Base-by-base conservation (phyloP, 2,888 invertebrate genomes). In the Oscheius myriophilus region DNA sequence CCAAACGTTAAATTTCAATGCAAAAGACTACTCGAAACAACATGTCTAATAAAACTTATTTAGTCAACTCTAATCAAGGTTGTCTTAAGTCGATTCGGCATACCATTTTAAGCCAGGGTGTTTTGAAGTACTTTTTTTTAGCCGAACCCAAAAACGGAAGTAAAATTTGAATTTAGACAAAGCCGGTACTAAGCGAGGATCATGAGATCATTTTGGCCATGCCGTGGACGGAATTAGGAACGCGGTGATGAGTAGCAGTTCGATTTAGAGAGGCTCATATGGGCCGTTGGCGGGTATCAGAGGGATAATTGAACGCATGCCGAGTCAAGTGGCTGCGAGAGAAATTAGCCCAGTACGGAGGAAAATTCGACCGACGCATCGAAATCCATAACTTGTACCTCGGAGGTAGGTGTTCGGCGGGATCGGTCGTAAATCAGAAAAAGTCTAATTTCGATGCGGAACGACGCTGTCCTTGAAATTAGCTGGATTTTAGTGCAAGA, bases 301-400 rank as follows among this genome's bases (percentile, higher is more conserved):
- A 61, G 61, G 61, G 49, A 61, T 61, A 61, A 61, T 61, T 61
- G 61, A 61, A 61, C 61, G 61, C 61, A 61, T 61, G 25, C 33
- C 61, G 61, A 61, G 61, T 61, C 61, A 61, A 61, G 61, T 61
- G 61, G 61, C 61, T 61, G 26, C 61, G 61, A 61, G 61, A 61
- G 61, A 61, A 61, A 61, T 61, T 61, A 61, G 33, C 49, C 61
- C 61, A 61, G 49, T 46, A 26, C 61, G 26, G 46, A 46, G 11
- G 53, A 26, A 54, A 54, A 54, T 26, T 54, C 26, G 49, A 61
- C 49, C 49, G 49, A 61, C 25, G 39, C 46, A 45, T 25, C 46
- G 61, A 61, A 49, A 49, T 61, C 46, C 61, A 61, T 61, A 61
- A 61, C 26, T 23, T 61, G 26, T 49, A 49, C 11, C 18, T 33